A percentile compares a stretch with the other conserved stretches of the same genome.
phyloP scores from a whole-genome alignment of 2,797 vertebrate species.

The Cirrhinus molitorella region DNA sequence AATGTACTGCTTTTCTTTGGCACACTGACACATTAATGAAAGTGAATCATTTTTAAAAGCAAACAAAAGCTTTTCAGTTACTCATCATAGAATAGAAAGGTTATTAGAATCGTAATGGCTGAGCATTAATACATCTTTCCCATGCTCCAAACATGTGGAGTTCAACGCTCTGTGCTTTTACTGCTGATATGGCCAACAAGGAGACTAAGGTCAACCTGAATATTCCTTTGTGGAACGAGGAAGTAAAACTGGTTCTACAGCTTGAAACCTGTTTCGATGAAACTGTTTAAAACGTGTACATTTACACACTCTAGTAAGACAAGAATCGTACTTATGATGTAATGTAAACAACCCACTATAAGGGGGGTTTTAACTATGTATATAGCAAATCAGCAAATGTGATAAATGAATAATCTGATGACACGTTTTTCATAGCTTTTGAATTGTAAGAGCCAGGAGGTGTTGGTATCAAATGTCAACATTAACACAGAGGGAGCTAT shows the following conservation, averaged over 20 bases:
- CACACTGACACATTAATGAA: conserved; percentile 17
- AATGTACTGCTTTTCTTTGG: background rate
- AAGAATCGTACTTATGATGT: background rate
- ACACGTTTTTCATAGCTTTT: background rate
- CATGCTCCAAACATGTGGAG: background rate
- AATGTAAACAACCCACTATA: background rate
- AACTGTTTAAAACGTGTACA: conserved; percentile 38
- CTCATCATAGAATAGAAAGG: background rate
- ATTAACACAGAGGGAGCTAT: background rate
- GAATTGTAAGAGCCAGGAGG: background rate
- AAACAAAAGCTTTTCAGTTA: conserved; percentile 5
- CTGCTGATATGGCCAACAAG: background rate
- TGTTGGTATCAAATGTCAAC: conserved; percentile 24
- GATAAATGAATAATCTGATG: background rate
- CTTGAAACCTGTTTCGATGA: conserved; percentile 59
- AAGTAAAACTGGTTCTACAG: conserved; percentile 58
- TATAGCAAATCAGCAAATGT: background rate
- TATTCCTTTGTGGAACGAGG: conserved; percentile 45
- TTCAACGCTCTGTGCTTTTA: background rate
- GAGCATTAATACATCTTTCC: background rate
- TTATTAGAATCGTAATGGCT: background rate
- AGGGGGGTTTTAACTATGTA: background rate
- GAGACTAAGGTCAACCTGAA: conserved; percentile 36
- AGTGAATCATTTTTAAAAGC: background rate
- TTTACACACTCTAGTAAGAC: background rate